A percentile compares a stretch with the other conserved stretches of the same genome.
Evolutionary conservation across 1,140 invertebrate genomes (phyloP).

Genomic region (Drosophila kikkawai): DNA sequence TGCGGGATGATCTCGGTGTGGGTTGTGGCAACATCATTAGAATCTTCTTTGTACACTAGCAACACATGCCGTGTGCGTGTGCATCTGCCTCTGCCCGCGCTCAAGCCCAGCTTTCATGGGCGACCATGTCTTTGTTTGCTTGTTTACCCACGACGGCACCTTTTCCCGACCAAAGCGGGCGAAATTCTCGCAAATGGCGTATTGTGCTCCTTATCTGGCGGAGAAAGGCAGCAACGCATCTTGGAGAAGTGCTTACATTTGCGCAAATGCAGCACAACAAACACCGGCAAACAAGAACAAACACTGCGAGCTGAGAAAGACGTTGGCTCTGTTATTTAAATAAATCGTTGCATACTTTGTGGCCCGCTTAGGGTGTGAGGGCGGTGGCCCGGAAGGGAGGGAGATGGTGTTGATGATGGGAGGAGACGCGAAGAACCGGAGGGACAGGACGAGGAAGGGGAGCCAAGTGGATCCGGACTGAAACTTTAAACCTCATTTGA

Average conservation of each 20-base stretch:
- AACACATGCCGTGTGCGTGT: constrained; percentile 19
- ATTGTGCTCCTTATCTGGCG: constrained; percentile 63
- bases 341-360: constrained; percentile 80
- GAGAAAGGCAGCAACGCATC: constrained; percentile 15
- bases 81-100: constrained; percentile 9
- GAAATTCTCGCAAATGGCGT: constrained; percentile 69
- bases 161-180: constrained; percentile 28
- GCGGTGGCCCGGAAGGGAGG: background rate
- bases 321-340: constrained; percentile 75
- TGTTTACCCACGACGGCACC: constrained; percentile 36
- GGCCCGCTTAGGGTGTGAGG: constrained; percentile 36
- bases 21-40: constrained; percentile 65
- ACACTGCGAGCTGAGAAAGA: constrained; percentile 50
- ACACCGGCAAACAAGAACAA: constrained; percentile 32
- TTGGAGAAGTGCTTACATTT: constrained; percentile 69
- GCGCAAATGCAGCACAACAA: constrained; percentile 57
- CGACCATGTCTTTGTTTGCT: constrained; percentile 57
- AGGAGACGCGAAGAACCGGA: no score
- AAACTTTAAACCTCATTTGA: constrained; percentile 81
- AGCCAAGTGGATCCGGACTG: constrained; percentile 17
- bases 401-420: background rate
- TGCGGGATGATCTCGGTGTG: constrained; percentile 6
- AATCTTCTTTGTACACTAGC: constrained; percentile 26
- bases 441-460: no score
- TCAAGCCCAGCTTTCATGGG: background rate